Evolutionary conservation across 2,888 invertebrate genomes (phyloP), one percentile per base, ranked within the genome.

Genomic region (Parascotia fuliginaria): DNA sequence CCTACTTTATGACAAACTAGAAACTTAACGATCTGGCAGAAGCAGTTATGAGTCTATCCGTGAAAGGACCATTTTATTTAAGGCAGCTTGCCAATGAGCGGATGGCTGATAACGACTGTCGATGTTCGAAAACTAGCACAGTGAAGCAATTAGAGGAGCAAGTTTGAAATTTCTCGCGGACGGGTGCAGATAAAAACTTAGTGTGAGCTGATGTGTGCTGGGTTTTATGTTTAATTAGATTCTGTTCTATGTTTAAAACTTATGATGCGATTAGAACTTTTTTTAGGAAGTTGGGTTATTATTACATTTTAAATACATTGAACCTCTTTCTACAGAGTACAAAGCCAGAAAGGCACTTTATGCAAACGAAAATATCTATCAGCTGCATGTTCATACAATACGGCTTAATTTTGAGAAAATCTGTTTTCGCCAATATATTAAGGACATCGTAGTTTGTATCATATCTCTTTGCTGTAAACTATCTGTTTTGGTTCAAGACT

Each of bases 81-180:
- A 83, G 84, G 81, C 83, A 79, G 59, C 53, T 73, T 81, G 83
- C 85, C 84, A 83, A 83, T 81, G 77, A 72, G 68, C 65, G 64
- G 60, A 47, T 46, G 55, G 58, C 46, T 61, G 62, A 69, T 74
- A 70, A 69, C 67, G 63, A 57, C 56, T 45, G 57, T 40, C 53
- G 52, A 60, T 59, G 61, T 73, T 73, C 51, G 60, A 47, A 55
- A 72, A 76, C 69, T 67, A 66, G 70, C 61, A 57, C 67, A 69
- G 29, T 54, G 57, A 64, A 63, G 63, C 72, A 73, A 72, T 73
- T 73, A 72, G 63, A 49, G 48, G 42, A 33, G 51, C 28, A 19
- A 49, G 58, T 64, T 58, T 50, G 52, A 46, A 53, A 34, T 34
- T 40, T 28, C 41, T 39, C 53, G 44, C 39, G 36, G 40, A 48